These are phyloP conservation scores for Petrosia ficiformis DNA, from an alignment of 37 sponge, comb jelly and placozoan species.

Conservation along the genomic window DNA sequence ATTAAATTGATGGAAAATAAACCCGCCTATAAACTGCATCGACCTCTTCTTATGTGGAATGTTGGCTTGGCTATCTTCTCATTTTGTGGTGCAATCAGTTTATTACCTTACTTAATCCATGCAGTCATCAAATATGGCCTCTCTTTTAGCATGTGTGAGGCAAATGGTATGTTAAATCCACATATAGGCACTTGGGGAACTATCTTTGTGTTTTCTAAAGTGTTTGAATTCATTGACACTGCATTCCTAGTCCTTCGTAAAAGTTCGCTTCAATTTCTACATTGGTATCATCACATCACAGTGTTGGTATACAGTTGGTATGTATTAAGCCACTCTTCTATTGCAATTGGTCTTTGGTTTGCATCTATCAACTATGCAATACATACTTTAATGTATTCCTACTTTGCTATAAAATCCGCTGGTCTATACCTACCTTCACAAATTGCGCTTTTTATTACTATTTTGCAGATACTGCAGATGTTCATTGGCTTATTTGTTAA, in stretches of 20 bases:
- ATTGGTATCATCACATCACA: background rate
- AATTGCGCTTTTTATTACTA: background rate
- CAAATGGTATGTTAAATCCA: too few species aligned
- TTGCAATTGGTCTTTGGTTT: background rate
- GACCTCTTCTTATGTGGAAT: slow-evolving; percentile 53
- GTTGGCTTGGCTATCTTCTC: slow-evolving; percentile 43
- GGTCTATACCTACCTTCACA: background rate
- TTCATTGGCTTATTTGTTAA: background rate
- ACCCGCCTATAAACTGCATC: slow-evolving; percentile 6
- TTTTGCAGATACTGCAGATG: slow-evolving; percentile 8
- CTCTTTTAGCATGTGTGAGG: too few species aligned
- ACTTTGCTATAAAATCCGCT: background rate
- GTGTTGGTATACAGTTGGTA: background rate
- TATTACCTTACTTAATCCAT: too few species aligned
- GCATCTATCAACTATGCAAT: background rate
- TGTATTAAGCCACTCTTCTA: background rate
- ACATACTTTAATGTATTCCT: slow-evolving; percentile 4
- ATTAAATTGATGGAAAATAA: slow-evolving; percentile 42
- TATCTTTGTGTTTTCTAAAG: background rate
- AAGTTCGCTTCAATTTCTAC: background rate
- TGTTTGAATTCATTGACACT: background rate
- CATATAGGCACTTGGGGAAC: background rate
- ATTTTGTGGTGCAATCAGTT: too few species aligned
- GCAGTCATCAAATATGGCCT: too few species aligned
- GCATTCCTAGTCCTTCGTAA: background rate